Conservation (phyloP, 2,888 invertebrate genomes). For the Beris morrisii region DNA sequence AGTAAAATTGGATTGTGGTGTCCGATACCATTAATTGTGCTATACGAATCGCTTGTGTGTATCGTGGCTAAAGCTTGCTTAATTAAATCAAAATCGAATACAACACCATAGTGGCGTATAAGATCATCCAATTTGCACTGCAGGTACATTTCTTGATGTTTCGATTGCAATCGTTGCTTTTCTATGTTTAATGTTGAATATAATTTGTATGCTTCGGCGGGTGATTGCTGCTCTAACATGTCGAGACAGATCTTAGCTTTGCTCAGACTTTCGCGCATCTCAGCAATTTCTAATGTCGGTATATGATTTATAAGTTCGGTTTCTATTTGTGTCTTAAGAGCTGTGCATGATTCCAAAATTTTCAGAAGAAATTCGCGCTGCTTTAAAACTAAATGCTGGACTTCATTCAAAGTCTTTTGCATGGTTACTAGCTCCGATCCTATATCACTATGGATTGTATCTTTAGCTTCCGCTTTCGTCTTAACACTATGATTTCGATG, state of each 20-base stretch:
- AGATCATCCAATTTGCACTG: slow-evolving; percentile 73
- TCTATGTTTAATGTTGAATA: slow-evolving; percentile 65
- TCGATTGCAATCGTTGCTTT: slow-evolving; percentile 67
- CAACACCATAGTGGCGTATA: slow-evolving; percentile 66
- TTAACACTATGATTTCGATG: slow-evolving; percentile 70
- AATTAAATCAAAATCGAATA: slow-evolving; percentile 68
- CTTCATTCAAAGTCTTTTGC: slow-evolving; percentile 69
- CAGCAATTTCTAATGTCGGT: slow-evolving; percentile 67
- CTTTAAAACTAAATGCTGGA: slow-evolving; percentile 69
- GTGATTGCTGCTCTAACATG: slow-evolving; percentile 59
- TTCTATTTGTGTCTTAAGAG: slow-evolving; percentile 74
- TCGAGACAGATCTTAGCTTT: slow-evolving; percentile 64
- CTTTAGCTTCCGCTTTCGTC: slow-evolving; percentile 68
- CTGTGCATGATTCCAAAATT: slow-evolving; percentile 73
- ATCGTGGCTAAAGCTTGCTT: slow-evolving; percentile 68
- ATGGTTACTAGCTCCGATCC: slow-evolving; percentile 68
- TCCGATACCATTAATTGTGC: slow-evolving; percentile 45
- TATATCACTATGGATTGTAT: slow-evolving; percentile 66
- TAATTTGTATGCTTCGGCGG: slow-evolving; percentile 64
- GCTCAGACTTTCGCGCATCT: slow-evolving; percentile 65
- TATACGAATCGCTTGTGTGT: slow-evolving; percentile 58
- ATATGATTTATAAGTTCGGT: slow-evolving; percentile 71
- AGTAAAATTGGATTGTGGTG: slow-evolving; percentile 71
- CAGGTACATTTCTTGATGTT: slow-evolving; percentile 71
- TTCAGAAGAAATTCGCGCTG: slow-evolving; percentile 73